Evolutionary conservation across 2,113 vertebrate genomes (phyloP).

Genomic region (Coreoperca whiteheadi): DNA sequence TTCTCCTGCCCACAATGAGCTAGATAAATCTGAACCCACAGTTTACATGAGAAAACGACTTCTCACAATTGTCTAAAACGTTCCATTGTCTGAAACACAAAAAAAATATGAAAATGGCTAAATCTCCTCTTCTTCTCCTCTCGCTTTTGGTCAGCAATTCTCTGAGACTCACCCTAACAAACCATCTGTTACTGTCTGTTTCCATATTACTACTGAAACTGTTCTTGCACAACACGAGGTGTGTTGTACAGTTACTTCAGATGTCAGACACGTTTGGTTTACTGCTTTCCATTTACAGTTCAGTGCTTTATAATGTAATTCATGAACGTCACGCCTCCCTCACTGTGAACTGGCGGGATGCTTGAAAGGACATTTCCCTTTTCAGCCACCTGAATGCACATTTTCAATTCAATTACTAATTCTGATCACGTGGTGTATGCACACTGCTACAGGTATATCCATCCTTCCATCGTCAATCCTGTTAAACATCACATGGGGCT

Average conservation of each 20-base stretch:
- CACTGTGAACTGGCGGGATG: neutral
- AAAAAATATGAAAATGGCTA: neutral
- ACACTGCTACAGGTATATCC: neutral
- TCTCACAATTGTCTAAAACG: neutral
- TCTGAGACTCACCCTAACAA: neutral
- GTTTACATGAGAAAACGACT: neutral
- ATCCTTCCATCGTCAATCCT: neutral
- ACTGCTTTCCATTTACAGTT: neutral
- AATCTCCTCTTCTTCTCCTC: neutral
- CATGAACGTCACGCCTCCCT: conserved; percentile 22
- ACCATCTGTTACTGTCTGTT: neutral
- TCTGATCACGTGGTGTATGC: neutral
- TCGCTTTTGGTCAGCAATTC: neutral
- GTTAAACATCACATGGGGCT: neutral
- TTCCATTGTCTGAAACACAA: neutral
- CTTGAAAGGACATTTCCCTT: conserved; percentile 29
- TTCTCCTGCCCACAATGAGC: neutral
- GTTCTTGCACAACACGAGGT: neutral
- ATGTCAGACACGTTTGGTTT: neutral
- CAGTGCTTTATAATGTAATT: neutral
- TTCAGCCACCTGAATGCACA: conserved; percentile 9
- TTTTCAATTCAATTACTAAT: neutral
- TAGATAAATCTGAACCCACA: neutral
- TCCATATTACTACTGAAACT: neutral
- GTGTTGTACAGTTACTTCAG: neutral